These are phyloP conservation scores for Cephus cinctus DNA, from an alignment of 1,140 invertebrate genomes.

Conservation along the genomic window DNA sequence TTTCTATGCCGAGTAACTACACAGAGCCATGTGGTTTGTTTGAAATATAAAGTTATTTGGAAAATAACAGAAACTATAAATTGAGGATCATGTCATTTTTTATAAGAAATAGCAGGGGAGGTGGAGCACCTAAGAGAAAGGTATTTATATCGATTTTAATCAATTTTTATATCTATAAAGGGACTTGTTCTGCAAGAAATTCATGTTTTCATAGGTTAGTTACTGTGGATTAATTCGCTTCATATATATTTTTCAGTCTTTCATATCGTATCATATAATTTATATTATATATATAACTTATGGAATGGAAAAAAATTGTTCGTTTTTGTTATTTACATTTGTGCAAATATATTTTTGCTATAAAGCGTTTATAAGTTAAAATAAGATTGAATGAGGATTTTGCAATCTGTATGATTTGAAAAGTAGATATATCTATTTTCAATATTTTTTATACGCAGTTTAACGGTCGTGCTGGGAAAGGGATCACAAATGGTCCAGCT, in stretches of 20 bases:
- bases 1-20: too few species aligned
- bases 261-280: not conserved
- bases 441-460: constrained; percentile 18
- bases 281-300: not conserved
- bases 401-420: too few species aligned
- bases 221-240: not conserved
- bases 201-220: not conserved
- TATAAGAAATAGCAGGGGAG: constrained; percentile 31
- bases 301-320: constrained; percentile 11
- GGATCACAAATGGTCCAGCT: constrained; percentile 6
- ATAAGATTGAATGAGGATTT: too few species aligned
- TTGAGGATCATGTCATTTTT: constrained; percentile 52
- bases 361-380: not conserved
- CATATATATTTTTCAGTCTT: not conserved
- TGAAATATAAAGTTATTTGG: too few species aligned
- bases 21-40: too few species aligned
- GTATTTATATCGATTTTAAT: constrained; percentile 21
- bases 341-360: not conserved
- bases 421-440: constrained; percentile 6
- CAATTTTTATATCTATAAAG: constrained; percentile 1
- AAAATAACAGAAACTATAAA: too few species aligned
- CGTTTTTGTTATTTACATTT: constrained; percentile 4
- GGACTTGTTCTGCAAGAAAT: not conserved
- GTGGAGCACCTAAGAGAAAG: constrained; percentile 32
- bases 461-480: constrained; percentile 22